Evolutionary conservation across 2,113 vertebrate species (phyloP).

Genomic region (Donacobius atricapilla): DNA sequence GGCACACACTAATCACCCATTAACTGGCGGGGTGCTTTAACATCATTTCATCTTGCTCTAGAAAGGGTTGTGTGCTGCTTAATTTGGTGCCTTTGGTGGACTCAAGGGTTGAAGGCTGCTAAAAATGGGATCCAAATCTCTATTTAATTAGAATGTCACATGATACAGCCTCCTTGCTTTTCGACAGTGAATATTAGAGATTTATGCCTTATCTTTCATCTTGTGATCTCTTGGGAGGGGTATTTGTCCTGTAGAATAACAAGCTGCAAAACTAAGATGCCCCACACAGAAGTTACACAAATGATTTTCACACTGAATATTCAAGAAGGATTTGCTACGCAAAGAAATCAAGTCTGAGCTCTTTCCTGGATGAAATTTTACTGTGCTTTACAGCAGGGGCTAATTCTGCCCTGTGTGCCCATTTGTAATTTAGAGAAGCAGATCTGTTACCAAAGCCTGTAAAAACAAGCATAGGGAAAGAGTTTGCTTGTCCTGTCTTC

Average conservation of each 20-base stretch:
- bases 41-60: constrained; percentile 10
- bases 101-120: background rate
- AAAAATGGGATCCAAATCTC: background rate
- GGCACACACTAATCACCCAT: background rate
- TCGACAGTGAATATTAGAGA: background rate
- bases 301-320: background rate
- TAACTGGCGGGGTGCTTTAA: constrained; percentile 2
- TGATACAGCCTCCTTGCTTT: background rate
- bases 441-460: background rate
- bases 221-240: background rate
- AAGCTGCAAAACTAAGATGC: background rate
- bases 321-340: background rate
- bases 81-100: background rate
- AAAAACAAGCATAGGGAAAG: background rate
- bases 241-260: background rate
- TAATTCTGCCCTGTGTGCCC: background rate
- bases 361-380: background rate
- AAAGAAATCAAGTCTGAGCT: background rate
- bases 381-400: background rate
- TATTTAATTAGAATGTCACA: background rate
- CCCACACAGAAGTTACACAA: background rate
- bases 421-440: background rate
- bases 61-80: background rate
- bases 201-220: background rate
- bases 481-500: background rate